phyloP scores from a whole-genome alignment of 2,888 invertebrate species.

The Anthrax anthrax region DNA sequence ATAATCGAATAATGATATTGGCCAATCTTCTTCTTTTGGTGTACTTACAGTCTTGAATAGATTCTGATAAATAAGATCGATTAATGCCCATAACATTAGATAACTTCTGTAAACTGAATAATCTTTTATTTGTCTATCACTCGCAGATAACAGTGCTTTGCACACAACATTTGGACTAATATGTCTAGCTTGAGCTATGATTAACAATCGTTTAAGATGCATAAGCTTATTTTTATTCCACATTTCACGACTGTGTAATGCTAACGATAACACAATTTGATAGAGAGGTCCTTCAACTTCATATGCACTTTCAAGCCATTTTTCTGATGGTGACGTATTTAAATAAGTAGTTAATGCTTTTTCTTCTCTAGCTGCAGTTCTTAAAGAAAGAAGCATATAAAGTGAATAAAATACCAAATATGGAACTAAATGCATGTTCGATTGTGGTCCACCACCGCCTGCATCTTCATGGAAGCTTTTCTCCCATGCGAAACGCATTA shows the following conservation, averaged over 20 bases:
- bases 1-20: slow-evolving; percentile 76
- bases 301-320: slow-evolving; percentile 67
- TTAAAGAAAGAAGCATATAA: slow-evolving; percentile 81
- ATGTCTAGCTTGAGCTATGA: slow-evolving; percentile 66
- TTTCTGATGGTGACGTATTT: slow-evolving; percentile 44
- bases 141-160: slow-evolving; percentile 36
- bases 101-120: slow-evolving; percentile 75
- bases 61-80: slow-evolving; percentile 70
- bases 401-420: slow-evolving; percentile 89
- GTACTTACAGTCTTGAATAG: slow-evolving; percentile 75
- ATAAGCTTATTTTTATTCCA: slow-evolving; percentile 60
- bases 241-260: slow-evolving; percentile 60
- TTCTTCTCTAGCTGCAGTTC: slow-evolving; percentile 64
- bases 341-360: slow-evolving; percentile 59
- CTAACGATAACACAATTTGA: slow-evolving; percentile 64
- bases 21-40: slow-evolving; percentile 74
- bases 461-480: slow-evolving; percentile 96
- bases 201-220: slow-evolving; percentile 61
- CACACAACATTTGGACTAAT: slow-evolving; percentile 40
- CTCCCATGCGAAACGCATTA: slow-evolving; percentile 81
- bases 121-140: slow-evolving; percentile 43
- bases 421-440: slow-evolving; percentile 93
- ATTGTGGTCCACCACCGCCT: slow-evolving; percentile 91
- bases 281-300: slow-evolving; percentile 90
- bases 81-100: slow-evolving; percentile 69